Evolutionary conservation across 64 coral and sea anemone genomes (phyloP), one percentile per base, ranked within the genome.

Genomic region (Dendrophyllia cribrosa): DNA sequence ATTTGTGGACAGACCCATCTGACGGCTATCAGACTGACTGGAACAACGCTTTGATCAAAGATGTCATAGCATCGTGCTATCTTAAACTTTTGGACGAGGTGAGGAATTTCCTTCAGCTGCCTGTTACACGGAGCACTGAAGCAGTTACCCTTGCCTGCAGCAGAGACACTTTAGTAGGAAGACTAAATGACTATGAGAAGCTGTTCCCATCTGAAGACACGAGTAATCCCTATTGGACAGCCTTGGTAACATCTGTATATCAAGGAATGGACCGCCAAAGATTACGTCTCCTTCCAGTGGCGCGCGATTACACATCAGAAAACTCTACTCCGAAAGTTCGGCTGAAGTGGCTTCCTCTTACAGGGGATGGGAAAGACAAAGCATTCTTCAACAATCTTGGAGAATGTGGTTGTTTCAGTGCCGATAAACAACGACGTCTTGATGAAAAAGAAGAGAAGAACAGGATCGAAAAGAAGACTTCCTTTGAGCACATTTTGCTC

Each of bases 11-110:
- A 23, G 82, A 64, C 66, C 25, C 87, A 20, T 74, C 6, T 6
- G 43, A 49, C 11, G 94, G 65, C 9, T 87, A 82, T 19, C 70
- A 91, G 17, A 87, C 70, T 67, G 79, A 74, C 51, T 96, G 95
- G 95, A 96, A 96, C 51, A 62, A 66, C 1, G 50, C 70, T 4
- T 15, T 96, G 16, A 55, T 96, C 9, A 6, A 43, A 6, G 55
- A 76, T 23, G 91, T 93, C 19, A 83, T 96, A 47, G 87, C 88
- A 3, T 88, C 95, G 1, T 96, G 95, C 43, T 96, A 96, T 68
- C 81, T 89, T 0, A 60, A 56, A 7, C 65, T 96, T 24, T 46
- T 96, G 47, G 83, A 62, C 16, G 45, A 93, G 58, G 75, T 90
- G 10, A 86, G 87, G n/a, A 6, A 17, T 26, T 52, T 73, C 15